Evolutionary conservation across 2,797 vertebrate genomes (phyloP).

Genomic region (Enteromius mattozi): DNA sequence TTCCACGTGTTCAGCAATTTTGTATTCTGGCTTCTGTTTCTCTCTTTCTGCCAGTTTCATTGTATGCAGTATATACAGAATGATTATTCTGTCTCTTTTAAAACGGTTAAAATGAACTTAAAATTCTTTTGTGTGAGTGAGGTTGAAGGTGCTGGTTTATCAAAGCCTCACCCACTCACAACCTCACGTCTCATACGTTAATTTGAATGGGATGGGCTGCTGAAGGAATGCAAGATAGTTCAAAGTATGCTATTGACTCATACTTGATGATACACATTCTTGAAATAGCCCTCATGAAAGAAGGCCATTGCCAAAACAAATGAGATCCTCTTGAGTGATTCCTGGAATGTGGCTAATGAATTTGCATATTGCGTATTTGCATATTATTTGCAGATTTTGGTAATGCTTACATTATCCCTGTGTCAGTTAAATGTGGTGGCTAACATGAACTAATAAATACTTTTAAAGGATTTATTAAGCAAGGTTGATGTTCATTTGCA

Average conservation of each 20-base stretch:
- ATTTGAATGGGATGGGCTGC: constrained; percentile 43
- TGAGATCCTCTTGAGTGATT: not conserved
- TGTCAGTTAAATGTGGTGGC: not conserved
- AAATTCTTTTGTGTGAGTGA: not conserved
- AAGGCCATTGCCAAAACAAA: not conserved
- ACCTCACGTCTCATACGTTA: not conserved
- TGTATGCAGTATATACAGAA: not conserved
- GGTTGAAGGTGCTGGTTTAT: constrained; percentile 27
- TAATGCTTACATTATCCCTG: not conserved
- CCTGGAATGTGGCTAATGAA: not conserved
- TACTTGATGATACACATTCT: constrained; percentile 30
- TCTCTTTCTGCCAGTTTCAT: not conserved
- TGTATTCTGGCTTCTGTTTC: not conserved
- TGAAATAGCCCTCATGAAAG: not conserved
- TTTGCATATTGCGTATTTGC: not conserved
- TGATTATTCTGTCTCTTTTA: not conserved
- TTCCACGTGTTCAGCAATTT: not conserved
- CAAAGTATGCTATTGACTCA: constrained; percentile 56
- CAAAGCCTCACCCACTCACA: constrained; percentile 41
- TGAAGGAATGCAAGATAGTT: constrained; percentile 20
- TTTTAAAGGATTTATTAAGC: not conserved
- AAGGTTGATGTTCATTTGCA: not conserved
- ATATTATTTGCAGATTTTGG: not conserved
- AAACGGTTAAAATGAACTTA: not conserved
- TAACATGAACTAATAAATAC: not conserved